Base-by-base conservation (phyloP, 2,888 invertebrate genomes). In the Lottia scabra region DNA sequence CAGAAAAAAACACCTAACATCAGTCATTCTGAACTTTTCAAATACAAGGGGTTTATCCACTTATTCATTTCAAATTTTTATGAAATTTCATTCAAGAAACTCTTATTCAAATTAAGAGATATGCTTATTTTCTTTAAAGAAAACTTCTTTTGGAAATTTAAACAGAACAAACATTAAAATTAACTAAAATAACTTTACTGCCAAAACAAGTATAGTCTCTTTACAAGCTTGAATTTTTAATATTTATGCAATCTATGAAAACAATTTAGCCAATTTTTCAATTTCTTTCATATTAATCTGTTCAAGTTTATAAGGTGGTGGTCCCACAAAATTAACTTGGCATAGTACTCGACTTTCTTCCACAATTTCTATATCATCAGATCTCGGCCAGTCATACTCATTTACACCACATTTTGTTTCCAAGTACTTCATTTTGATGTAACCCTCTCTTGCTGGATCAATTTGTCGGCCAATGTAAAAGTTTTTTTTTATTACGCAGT, bases 401-500 rank as follows among this genome's bases (percentile, higher is more conserved):
- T 30, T 30, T 15, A 30, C 38, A 15, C 64, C 64, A 27, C 38
- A 38, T n/a, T 64, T 64, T 26, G 12, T 64, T 64, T 64, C 64
- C 15, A 64, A 64, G 38, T 15, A 64, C 13, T 13, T 64, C 8
- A 64, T 64, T 64, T 64, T 38, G 26, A 27, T 12, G 26, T 26
- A 38, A 10, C 38, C 27, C 16, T 64, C n/a, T 64, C 6, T 38
- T 64, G 64, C 38, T 27, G 64, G 16, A 8, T 38, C 64, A 16
- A 38, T 64, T 64, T 27, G 64, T 23, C 64, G 38, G 16, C 64
- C 64, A 64, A 23, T 64, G 64, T 64, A 64, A n/a, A 64, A 63
- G n/a, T 27, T 64, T 27, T 64, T 64, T 26, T 38, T 64, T 10
- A n/a, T 64, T 0, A 2, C 16, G 38, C 38, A 38, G 38, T 2